Percentiles rank a stretch among this genome's conserved stretches.
Evolutionary conservation across 2,797 vertebrate species (phyloP).

Genomic region (Nasua narica): DNA sequence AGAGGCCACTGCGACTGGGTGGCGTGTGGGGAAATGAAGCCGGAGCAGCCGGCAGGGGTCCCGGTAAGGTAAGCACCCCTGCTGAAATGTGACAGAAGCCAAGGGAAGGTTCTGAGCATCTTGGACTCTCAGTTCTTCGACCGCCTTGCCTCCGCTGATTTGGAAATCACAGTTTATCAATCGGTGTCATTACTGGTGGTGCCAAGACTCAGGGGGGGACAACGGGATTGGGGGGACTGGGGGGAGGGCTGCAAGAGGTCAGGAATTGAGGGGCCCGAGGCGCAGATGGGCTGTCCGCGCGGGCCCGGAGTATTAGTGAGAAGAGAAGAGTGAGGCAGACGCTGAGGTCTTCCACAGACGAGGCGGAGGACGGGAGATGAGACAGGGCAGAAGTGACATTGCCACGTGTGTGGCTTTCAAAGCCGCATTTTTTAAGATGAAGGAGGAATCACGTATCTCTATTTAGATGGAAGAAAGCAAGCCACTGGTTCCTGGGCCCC

Average conservation of each 20-base stretch:
- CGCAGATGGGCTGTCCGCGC: accelerated
- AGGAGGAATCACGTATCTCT: not conserved
- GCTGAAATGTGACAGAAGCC: not conserved
- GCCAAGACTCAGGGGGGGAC: not conserved
- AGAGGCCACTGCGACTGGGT: not conserved
- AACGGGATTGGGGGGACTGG: not conserved
- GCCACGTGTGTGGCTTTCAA: not conserved
- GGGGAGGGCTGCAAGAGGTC: not conserved
- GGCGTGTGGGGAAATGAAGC: not conserved
- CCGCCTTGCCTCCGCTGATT: not conserved
- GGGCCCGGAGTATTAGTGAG: not conserved
- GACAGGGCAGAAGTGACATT: not conserved
- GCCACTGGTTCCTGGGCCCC: not conserved
- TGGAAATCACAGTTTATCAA: not conserved
- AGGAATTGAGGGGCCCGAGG: not conserved
- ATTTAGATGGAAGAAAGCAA: not conserved
- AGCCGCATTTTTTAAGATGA: not conserved
- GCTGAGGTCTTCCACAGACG: not conserved
- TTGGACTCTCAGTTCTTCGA: not conserved
- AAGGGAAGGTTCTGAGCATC: not conserved
- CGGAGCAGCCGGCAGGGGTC: not conserved
- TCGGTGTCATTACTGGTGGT: not conserved
- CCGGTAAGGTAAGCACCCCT: not conserved
- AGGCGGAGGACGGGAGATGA: accelerated
- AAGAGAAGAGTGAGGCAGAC: not conserved